Conservation (phyloP, 2,888 invertebrate genomes). For the Drosophila quasianomalipes region DNA sequence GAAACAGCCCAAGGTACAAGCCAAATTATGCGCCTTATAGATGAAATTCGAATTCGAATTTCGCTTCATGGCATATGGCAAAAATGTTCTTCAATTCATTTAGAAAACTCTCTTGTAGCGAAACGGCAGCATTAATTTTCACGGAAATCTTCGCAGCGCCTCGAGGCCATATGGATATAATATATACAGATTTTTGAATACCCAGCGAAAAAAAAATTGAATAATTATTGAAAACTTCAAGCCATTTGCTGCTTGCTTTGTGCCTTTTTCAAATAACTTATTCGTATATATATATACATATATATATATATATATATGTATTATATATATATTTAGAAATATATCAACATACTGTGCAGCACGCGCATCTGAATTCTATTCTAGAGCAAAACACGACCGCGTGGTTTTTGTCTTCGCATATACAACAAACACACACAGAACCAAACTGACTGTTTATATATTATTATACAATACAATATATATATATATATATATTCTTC, state of each 20-base stretch:
- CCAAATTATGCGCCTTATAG: constrained; percentile 40
- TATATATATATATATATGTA: constrained; percentile 20
- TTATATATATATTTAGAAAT: constrained; percentile 13
- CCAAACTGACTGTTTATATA: constrained; percentile 47
- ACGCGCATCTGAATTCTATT: constrained; percentile 60
- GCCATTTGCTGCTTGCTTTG: constrained; percentile 25
- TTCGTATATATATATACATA: constrained; percentile 45
- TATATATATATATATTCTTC: constrained; percentile 17
- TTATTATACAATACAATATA: constrained; percentile 45
- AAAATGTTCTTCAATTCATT: constrained; percentile 69
- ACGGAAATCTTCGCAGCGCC: constrained; percentile 81
- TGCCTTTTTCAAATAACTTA: constrained; percentile 51
- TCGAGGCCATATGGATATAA: constrained; percentile 66
- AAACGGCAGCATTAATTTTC: constrained; percentile 80
- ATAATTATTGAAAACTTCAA: constrained; percentile 68
- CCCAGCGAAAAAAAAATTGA: constrained; percentile 22
- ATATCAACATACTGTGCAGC: constrained; percentile 45
- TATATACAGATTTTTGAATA: constrained; percentile 35
- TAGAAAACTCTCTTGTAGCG: constrained; percentile 82
- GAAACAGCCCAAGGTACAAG: constrained; percentile 55
- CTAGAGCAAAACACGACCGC: constrained; percentile 55
- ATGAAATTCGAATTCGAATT: constrained; percentile 43
- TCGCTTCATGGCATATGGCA: constrained; percentile 35
- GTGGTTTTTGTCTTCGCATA: constrained; percentile 60
- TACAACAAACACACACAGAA: constrained; percentile 10